A percentile compares a stretch with the other conserved stretches of the same genome.
These are phyloP conservation scores for Leuctra nigra DNA, from an alignment of 2,888 invertebrate species.

Conservation along the genomic window DNA sequence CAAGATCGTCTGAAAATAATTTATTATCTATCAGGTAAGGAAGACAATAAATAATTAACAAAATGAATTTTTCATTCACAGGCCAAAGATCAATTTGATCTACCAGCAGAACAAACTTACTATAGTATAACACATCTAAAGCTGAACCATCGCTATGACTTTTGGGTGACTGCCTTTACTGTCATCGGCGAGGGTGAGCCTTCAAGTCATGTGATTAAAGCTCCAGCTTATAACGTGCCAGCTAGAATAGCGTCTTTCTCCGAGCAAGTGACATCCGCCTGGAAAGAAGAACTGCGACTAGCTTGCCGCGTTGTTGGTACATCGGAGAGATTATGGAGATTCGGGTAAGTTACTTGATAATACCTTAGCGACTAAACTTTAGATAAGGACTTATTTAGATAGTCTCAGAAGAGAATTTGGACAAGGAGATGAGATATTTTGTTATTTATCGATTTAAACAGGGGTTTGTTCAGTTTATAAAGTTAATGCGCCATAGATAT, in stretches of 20 bases:
- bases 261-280: slow-evolving; percentile 33
- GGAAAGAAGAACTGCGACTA: slow-evolving; percentile 36
- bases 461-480: too few species aligned
- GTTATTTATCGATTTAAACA: too few species aligned
- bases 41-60: neutral
- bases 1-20: too few species aligned
- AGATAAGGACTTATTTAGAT: too few species aligned
- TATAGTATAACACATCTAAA: slow-evolving; percentile 25
- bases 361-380: too few species aligned
- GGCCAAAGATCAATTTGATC: slow-evolving; percentile 25
- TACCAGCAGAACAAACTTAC: slow-evolving; percentile 24
- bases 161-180: slow-evolving; percentile 26
- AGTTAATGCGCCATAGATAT: too few species aligned
- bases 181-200: slow-evolving; percentile 24
- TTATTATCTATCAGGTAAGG: too few species aligned
- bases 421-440: too few species aligned
- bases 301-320: slow-evolving; percentile 38
- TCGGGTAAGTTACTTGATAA: slow-evolving; percentile 23
- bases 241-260: slow-evolving; percentile 39
- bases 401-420: too few species aligned
- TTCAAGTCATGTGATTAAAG: slow-evolving; percentile 25
- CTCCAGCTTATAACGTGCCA: slow-evolving; percentile 31
- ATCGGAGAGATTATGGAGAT: slow-evolving; percentile 36
- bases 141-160: slow-evolving; percentile 25
- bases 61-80: neutral